Conservation (phyloP, 2,888 invertebrate species). For the Thymelicus acteon region DNA sequence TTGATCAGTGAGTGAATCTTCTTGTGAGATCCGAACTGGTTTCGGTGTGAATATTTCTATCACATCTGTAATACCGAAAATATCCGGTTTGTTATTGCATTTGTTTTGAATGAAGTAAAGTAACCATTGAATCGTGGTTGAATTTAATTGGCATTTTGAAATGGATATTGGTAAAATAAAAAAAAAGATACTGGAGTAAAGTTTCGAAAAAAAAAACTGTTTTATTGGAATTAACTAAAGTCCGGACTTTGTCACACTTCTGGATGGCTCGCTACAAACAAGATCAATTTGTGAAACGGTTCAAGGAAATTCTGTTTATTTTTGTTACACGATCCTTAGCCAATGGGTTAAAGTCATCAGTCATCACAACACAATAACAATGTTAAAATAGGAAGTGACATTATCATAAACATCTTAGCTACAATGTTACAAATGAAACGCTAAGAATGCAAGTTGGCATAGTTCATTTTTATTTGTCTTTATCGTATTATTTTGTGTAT, state of each 20-base stretch:
- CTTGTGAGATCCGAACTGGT: constrained; percentile 45
- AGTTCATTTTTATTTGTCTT: too few relatives aligned
- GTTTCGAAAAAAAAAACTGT: too few relatives aligned
- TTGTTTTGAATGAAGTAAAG: constrained; percentile 15
- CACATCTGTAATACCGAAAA: constrained; percentile 21
- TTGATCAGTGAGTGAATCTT: constrained; percentile 53
- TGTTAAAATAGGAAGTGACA: neutral
- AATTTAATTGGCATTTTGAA: too few relatives aligned
- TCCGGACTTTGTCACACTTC: too few relatives aligned
- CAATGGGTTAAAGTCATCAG: neutral
- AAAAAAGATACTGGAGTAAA: too few relatives aligned
- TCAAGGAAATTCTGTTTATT: neutral
- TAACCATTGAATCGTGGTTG: neutral
- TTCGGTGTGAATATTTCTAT: constrained; percentile 42
- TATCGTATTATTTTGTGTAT: too few relatives aligned
- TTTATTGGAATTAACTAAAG: too few relatives aligned
- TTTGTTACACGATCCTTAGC: neutral
- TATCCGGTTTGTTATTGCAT: constrained; percentile 1
- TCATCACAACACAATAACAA: constrained; percentile 1
- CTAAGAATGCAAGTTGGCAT: too few relatives aligned
- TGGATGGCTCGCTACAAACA: too few relatives aligned
- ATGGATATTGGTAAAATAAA: too few relatives aligned
- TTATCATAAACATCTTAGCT: neutral
- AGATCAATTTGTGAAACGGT: constrained; percentile 1
- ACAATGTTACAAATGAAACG: too few relatives aligned